Percentiles rank a stretch among this genome's conserved stretches.
These are phyloP conservation scores for Cremastinae sp. DNA, from an alignment of 2,888 invertebrate genomes.

Conservation along the genomic window DNA sequence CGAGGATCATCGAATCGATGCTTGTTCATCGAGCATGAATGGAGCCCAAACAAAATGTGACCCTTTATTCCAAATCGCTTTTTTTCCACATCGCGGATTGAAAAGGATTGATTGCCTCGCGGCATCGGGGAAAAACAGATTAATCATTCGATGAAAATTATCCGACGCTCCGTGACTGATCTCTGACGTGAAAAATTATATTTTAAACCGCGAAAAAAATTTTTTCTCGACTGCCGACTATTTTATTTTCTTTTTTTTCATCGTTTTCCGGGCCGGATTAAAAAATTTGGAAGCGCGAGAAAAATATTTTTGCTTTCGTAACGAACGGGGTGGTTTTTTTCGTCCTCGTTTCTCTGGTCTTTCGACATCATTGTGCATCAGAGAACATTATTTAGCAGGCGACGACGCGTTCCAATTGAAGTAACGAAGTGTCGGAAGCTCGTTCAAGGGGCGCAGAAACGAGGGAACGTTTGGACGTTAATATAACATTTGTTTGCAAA, in stretches of 20 bases:
- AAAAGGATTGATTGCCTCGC: constrained; percentile 32
- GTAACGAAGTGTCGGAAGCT: constrained; percentile 50
- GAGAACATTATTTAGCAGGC: constrained; percentile 45
- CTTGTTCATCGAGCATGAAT: constrained; percentile 35
- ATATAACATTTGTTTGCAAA: constrained; percentile 16
- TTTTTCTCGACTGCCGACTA: neutral
- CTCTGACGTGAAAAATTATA: neutral
- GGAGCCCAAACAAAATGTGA: constrained; percentile 13
- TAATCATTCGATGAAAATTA: constrained; percentile 29
- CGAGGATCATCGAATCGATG: constrained; percentile 47
- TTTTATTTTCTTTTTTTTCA: neutral
- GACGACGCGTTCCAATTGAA: constrained; percentile 45
- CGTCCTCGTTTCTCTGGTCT: neutral
- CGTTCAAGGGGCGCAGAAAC: no score
- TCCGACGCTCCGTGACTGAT: neutral
- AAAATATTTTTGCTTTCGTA: neutral
- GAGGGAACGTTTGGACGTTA: constrained; percentile 3
- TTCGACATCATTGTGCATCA: constrained; percentile 22
- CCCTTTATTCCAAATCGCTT: neutral
- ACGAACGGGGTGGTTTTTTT: neutral
- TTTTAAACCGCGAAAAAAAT: no score
- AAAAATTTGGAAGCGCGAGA: neutral
- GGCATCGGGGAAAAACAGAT: constrained; percentile 14
- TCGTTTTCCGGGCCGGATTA: neutral
- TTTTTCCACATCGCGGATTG: constrained; percentile 5